Evolutionary conservation across 2,113 vertebrate genomes (phyloP), one percentile per base, ranked within the genome.

Genomic region (Ploceus nigricollis): DNA sequence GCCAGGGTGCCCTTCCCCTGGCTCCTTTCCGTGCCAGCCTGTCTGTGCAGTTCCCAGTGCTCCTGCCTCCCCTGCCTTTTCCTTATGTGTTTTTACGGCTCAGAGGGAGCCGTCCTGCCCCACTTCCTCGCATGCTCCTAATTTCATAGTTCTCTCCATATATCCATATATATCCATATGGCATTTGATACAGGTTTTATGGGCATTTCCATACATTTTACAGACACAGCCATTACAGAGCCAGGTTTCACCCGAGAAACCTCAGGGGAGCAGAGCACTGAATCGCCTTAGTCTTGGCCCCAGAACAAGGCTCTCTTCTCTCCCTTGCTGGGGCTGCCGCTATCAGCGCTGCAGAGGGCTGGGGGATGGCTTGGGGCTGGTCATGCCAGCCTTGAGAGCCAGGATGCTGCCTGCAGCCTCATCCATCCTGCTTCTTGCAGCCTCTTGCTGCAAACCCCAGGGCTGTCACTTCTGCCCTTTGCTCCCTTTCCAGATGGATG

Each of bases 301-400:
- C 95, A 98, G 98, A 98, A 98, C 98, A 98, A 98, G 97, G 98
- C 98, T 98, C 98, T 98, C 98, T 98, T 98, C 97, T 98, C 97
- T 97, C 95, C 96, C 95, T 94, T 89, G 94, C 96, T 2, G 24
- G 65, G 58, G 85, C 58, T 82, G 95, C 96, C 82, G 84, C 94
- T 97, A 95, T 96, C 97, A 97, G 97, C 24, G 17, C 94, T 93
- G 95, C 96, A 96, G 89, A 96, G 95, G 87, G 89, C 97, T 66
- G 96, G 92, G 97, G 97, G 96, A 92, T 1, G 22, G 88, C 31
- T 15, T 28, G 89, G 93, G 94, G 27, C 40, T 92, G 96, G 73
- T 37, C 24, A 42, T 76, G 93, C 70, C 65, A 91, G 92, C 88
- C 77, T 95, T 8, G 10, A 82, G 92, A 93, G 93, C 71, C 4